Conservation (phyloP, 2,113 vertebrate species). For the Leucoraja erinaceus region DNA sequence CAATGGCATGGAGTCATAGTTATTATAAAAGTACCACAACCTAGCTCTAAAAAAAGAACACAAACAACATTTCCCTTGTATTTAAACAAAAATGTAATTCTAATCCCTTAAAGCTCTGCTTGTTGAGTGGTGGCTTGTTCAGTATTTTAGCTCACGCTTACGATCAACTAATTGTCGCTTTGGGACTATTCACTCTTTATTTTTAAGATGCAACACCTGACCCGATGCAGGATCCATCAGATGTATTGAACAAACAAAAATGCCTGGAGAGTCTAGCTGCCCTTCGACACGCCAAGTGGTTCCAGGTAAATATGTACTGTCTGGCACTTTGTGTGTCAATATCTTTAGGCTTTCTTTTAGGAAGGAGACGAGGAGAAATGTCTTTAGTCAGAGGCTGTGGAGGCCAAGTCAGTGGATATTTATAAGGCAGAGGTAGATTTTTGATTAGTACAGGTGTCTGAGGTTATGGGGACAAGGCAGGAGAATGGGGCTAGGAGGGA, state of each 20-base stretch:
- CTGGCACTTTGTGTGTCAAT: background rate
- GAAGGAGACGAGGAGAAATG: too few species aligned
- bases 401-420: too few species aligned
- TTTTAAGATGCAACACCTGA: conserved; percentile 43
- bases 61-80: background rate
- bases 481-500: too few species aligned
- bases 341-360: background rate
- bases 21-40: background rate
- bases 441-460: too few species aligned
- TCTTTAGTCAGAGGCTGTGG: too few species aligned
- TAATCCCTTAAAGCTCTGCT: background rate
- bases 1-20: background rate
- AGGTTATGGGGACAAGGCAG: too few species aligned
- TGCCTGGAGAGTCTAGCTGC: conserved; percentile 68
- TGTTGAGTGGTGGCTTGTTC: background rate
- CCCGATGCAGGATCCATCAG: conserved; percentile 52
- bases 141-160: conserved; percentile 19
- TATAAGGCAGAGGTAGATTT: too few species aligned
- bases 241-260: conserved; percentile 58
- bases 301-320: conserved; percentile 61
- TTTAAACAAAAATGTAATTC: background rate
- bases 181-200: conserved; percentile 26
- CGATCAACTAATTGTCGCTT: conserved; percentile 11
- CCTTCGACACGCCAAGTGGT: conserved; percentile 75
- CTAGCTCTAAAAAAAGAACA: background rate